Base-by-base conservation (phyloP, 2,888 invertebrate genomes). In the Drosophila infuscata region DNA sequence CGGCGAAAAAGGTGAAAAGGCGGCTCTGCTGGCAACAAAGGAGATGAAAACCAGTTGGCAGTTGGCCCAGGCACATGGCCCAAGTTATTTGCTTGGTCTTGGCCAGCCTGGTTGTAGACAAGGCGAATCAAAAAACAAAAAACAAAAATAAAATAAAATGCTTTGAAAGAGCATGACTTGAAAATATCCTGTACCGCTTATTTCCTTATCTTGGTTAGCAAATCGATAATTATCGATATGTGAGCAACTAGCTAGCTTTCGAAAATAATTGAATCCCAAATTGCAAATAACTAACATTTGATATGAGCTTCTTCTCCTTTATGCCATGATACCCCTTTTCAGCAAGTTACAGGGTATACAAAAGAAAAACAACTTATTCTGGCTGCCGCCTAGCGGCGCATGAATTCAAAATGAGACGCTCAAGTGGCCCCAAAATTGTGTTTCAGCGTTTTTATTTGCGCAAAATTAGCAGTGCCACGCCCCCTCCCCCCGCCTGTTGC, bases 331-430 rank as follows among this genome's bases (percentile, higher is more conserved):
- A 29, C 29, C n/a, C 36, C 29, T 54, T 25, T 17, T 25, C 7
- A 9, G 2, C 7, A 6, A 15, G 12, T 20, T 41, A 57, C 43
- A 57, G 57, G 57, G 57, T 32, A 57, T 57, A 56, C 20, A 35
- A 20, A 46, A 33, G n/a, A 36, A 32, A 36, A 48, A 29, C 38
- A 53, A 66, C 20, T 43, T 52, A 15, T 52, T 32, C 32, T 43
- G 65, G 56, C 41, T 20, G 51, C 54, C 59, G 64, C 70, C 79
- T 62, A 63, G 72, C 76, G 81, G 81, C 79, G 79, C 88, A 89
- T 85, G 85, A 85, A 85, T 85, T 82, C 88, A 77, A 85, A 85
- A 85, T 85, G 90, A 85, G 89, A 82, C 82, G 71, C 76, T 79
- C 76, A 84, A 87, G 81, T 76, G 84, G 83, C 77, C 75, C 83